Evolutionary conservation across 2,888 invertebrate genomes (phyloP).

Genomic region (Onchidella celtica): DNA sequence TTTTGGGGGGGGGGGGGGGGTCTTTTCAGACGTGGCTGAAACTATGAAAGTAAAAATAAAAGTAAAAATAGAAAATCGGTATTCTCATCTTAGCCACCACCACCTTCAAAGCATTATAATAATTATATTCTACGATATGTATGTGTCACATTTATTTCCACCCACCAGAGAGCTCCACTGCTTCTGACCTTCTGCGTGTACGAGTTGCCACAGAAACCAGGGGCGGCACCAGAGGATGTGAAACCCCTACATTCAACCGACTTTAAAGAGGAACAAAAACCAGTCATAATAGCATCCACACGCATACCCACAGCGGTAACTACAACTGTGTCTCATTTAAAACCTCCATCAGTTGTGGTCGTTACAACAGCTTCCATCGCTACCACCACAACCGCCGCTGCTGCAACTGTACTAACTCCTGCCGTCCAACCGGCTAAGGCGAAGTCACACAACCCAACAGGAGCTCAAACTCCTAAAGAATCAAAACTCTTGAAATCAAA

Average conservation of each 20-base stretch:
- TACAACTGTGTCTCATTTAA: too few species aligned
- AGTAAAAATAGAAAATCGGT: too few species aligned
- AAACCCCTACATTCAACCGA: not conserved
- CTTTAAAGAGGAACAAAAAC: not conserved
- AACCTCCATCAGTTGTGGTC: too few species aligned
- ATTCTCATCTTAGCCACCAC: too few species aligned
- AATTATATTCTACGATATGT: too few species aligned
- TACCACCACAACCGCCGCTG: too few species aligned
- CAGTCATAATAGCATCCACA: not conserved
- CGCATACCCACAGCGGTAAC: not conserved
- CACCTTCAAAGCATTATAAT: too few species aligned
- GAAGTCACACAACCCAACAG: too few species aligned
- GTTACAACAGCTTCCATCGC: too few species aligned
- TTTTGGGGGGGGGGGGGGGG: too few species aligned
- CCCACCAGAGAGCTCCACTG: conserved; percentile 35
- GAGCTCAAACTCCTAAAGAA: not conserved
- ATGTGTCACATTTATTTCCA: not conserved
- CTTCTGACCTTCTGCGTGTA: conserved; percentile 40
- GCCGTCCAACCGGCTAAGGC: not conserved
- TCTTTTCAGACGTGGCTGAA: too few species aligned
- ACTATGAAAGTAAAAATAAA: too few species aligned
- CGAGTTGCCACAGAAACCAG: not conserved
- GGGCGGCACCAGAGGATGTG: not conserved
- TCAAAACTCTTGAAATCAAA: not conserved
- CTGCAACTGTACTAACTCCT: not conserved